phyloP scores from a whole-genome alignment of 2,888 invertebrate species.

The Athalia rosae region DNA sequence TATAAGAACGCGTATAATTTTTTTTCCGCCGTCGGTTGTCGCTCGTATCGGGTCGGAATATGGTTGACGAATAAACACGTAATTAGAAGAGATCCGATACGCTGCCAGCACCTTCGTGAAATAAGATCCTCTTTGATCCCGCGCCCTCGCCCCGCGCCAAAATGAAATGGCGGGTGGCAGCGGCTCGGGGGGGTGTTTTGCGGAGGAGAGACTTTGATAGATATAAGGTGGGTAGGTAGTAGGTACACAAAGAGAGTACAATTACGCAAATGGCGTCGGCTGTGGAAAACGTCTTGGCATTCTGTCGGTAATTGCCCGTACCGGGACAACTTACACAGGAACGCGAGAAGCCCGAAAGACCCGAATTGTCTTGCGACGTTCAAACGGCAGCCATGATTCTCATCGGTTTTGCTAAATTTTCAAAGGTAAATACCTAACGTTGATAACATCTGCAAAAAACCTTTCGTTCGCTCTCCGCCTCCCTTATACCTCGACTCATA shows the following conservation, averaged over 20 bases:
- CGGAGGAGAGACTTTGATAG: background rate
- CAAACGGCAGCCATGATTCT: conserved; percentile 17
- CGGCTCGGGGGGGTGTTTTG: conserved; percentile 17
- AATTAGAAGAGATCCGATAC: conserved; percentile 40
- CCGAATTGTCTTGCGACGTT: conserved; percentile 36
- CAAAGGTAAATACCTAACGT: too few species aligned
- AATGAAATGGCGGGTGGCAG: background rate
- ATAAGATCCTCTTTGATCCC: too few species aligned
- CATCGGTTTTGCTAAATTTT: background rate
- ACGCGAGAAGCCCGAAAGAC: conserved; percentile 31
- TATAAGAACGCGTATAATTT: background rate
- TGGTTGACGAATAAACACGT: conserved; percentile 8
- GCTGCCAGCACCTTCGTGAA: background rate
- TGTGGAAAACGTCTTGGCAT: conserved; percentile 58
- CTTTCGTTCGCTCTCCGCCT: background rate
- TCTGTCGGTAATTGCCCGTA: conserved; percentile 60
- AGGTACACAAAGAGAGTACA: conserved; percentile 48
- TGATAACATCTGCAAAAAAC: background rate
- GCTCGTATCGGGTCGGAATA: background rate
- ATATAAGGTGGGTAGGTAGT: background rate
- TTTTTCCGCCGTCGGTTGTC: background rate
- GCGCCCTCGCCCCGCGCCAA: too few species aligned
- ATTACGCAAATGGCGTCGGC: conserved; percentile 56
- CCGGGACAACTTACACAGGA: conserved; percentile 37
- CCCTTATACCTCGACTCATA: too few species aligned